phyloP scores from a whole-genome alignment of 2,888 invertebrate genomes.

The Cheilosia pagana region DNA sequence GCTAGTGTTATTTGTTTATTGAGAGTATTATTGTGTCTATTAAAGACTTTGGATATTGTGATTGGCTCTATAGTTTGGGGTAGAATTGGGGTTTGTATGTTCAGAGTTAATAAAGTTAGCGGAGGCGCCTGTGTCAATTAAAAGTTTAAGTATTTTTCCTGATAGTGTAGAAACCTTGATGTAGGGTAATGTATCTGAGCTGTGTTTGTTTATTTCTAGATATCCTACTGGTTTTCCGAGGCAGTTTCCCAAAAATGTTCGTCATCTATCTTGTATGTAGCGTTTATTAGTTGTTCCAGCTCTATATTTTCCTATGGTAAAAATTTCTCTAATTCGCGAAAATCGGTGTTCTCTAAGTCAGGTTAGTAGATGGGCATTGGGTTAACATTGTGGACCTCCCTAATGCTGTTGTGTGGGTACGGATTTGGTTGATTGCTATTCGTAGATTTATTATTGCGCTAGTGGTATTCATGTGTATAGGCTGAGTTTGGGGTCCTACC shows the following conservation, averaged over 20 bases:
- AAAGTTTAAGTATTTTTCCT: not conserved
- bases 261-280: not conserved
- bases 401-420: not conserved
- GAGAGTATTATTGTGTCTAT: not conserved
- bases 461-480: not conserved
- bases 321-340: not conserved
- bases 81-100: not conserved
- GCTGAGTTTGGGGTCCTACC: not conserved
- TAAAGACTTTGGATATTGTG: not conserved
- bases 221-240: not conserved
- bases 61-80: not conserved
- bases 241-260: not conserved
- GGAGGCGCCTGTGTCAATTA: not conserved
- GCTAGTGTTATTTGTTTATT: slow-evolving; percentile 4
- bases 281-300: not conserved
- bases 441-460: not conserved
- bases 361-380: not conserved
- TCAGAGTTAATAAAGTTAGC: not conserved
- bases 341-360: not conserved
- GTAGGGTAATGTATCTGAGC: not conserved
- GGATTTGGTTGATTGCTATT: not conserved
- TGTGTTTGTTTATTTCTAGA: not conserved
- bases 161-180: not conserved
- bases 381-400: not conserved
- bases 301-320: not conserved